A percentile compares a stretch with the other conserved stretches of the same genome.
Conservation (phyloP, 2,888 invertebrate genomes). For the Hyalella azteca region DNA sequence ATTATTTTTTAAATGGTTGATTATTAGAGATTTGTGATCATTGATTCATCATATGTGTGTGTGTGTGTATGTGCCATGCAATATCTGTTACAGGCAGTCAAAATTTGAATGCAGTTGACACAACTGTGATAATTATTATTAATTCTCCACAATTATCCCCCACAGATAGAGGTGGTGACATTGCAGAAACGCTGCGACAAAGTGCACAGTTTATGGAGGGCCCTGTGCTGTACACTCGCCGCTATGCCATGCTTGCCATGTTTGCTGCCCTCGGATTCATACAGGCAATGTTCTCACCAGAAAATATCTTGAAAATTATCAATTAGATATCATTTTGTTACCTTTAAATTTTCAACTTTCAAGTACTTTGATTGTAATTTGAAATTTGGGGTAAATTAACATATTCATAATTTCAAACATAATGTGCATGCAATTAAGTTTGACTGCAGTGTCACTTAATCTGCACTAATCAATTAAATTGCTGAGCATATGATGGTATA, state of each 20-base stretch:
- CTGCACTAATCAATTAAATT: too few relatives aligned
- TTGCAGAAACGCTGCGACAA: not conserved
- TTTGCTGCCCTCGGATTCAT: constrained; percentile 56
- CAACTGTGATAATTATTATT: too few relatives aligned
- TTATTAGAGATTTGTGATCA: too few relatives aligned
- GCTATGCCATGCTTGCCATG: constrained; percentile 54
- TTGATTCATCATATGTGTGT: too few relatives aligned
- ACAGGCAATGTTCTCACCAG: constrained; percentile 41
- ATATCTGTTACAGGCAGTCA: too few relatives aligned
- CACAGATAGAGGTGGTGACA: constrained; percentile 17
- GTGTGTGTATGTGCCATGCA: too few relatives aligned
- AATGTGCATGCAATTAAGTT: not conserved
- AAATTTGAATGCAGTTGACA: too few relatives aligned
- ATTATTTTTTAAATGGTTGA: too few relatives aligned
- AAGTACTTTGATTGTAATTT: not conserved
- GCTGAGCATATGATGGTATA: too few relatives aligned
- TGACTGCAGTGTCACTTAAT: too few relatives aligned
- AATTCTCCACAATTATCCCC: too few relatives aligned
- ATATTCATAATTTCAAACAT: not conserved
- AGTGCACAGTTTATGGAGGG: not conserved
- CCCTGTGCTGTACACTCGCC: constrained; percentile 51
- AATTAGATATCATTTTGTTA: not conserved
- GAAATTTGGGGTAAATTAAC: not conserved
- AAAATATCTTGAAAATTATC: not conserved
- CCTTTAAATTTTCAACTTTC: not conserved